A percentile compares a stretch with the other conserved stretches of the same genome.
phyloP scores from a whole-genome alignment of 2,797 vertebrate genomes.

The Megaceryle alcyon region DNA sequence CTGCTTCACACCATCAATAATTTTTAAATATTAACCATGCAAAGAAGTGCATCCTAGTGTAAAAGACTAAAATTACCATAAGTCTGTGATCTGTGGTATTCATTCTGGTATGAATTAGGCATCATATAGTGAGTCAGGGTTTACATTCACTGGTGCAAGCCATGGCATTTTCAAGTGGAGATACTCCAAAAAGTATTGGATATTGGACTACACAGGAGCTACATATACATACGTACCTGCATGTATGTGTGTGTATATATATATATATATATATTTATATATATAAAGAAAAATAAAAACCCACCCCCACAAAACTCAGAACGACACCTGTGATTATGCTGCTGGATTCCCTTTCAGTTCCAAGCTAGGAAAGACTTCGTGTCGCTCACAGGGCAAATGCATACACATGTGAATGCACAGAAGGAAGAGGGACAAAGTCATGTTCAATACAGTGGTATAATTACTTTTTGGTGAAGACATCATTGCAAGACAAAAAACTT shows the following conservation, averaged over 20 bases:
- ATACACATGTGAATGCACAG: background rate
- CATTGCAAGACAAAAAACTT: background rate
- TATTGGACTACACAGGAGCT: background rate
- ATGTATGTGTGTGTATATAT: background rate
- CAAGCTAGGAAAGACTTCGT: background rate
- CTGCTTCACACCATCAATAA: background rate
- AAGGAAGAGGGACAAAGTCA: background rate
- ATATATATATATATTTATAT: background rate
- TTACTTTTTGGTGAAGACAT: background rate
- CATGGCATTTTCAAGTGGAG: background rate
- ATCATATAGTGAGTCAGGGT: background rate
- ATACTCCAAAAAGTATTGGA: background rate
- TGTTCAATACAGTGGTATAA: background rate
- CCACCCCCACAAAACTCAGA: background rate
- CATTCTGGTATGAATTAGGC: background rate
- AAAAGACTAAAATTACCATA: background rate
- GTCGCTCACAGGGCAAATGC: background rate
- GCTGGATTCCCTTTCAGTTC: background rate
- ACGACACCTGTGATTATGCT: background rate
- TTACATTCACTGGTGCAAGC: background rate
- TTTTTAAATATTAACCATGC: background rate
- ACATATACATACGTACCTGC: background rate
- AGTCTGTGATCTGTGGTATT: background rate
- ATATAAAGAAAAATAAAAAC: background rate
- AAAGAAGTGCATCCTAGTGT: background rate